Percentiles rank a stretch among this genome's conserved stretches.
These are phyloP conservation scores for Thaleichthys pacificus DNA, from an alignment of 2,797 vertebrate species.

Conservation along the genomic window DNA sequence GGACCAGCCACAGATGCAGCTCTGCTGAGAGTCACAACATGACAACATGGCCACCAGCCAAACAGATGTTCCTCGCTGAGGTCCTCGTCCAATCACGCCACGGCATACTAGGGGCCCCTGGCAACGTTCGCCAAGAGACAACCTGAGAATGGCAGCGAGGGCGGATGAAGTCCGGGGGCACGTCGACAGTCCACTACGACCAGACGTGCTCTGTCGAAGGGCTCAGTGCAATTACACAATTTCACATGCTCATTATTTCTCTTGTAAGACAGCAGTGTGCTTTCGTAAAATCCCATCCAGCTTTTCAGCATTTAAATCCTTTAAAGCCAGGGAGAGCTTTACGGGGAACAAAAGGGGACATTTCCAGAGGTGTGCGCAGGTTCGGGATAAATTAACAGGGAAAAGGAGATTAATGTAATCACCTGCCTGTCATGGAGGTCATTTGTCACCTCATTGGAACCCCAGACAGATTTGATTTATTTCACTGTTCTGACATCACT, in stretches of 20 bases:
- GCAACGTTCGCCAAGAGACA: constrained; percentile 37
- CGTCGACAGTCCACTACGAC: constrained; percentile 52
- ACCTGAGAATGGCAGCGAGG: neutral
- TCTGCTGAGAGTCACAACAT: constrained; percentile 47
- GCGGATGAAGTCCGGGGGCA: constrained; percentile 34
- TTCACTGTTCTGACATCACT: constrained; percentile 56
- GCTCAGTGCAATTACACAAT: constrained; percentile 35
- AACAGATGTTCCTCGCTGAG: constrained; percentile 67
- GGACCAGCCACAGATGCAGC: constrained; percentile 50
- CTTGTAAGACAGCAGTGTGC: constrained; percentile 14
- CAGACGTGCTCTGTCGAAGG: constrained; percentile 28
- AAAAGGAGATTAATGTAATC: constrained; percentile 59
- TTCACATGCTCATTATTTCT: constrained; percentile 40
- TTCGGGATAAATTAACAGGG: constrained; percentile 54
- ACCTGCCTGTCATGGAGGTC: constrained; percentile 45
- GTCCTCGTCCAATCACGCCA: constrained; percentile 56
- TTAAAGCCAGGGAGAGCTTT: neutral
- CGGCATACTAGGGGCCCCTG: constrained; percentile 40
- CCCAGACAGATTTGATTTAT: constrained; percentile 65
- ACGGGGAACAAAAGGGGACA: constrained; percentile 31
- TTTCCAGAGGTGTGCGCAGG: constrained; percentile 27
- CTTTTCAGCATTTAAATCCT: constrained; percentile 6
- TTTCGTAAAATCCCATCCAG: constrained; percentile 34
- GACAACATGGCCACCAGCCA: constrained; percentile 56
- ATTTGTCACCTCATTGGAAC: constrained; percentile 61